Conservation (phyloP, 2,888 invertebrate genomes). For the Leptothorax acervorum region DNA sequence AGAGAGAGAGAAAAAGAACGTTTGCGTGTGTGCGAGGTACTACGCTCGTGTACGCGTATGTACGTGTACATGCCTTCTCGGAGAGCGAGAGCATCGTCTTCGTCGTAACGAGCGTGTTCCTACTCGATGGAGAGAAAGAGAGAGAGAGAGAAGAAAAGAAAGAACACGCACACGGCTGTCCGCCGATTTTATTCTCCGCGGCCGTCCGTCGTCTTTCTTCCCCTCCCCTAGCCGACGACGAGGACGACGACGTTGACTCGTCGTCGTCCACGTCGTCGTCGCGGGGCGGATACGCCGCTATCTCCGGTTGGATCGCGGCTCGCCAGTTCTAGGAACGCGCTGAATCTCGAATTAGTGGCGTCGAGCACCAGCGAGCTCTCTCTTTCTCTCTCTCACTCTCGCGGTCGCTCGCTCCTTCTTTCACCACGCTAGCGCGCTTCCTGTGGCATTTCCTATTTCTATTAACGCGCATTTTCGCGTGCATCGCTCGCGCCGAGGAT, state of each 20-base stretch:
- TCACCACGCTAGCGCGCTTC: neutral
- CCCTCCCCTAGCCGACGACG: neutral
- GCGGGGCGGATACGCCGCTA: constrained; percentile 15
- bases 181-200: neutral
- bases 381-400: neutral
- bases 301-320: neutral
- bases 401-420: no score
- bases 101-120: neutral
- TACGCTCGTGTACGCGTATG: neutral
- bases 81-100: neutral
- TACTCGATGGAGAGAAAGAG: neutral
- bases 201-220: neutral
- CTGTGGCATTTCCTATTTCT: constrained; percentile 31
- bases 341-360: constrained; percentile 16
- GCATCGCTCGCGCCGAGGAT: neutral
- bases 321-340: constrained; percentile 24
- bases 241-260: neutral
- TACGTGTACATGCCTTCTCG: constrained; percentile 1
- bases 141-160: neutral
- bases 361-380: neutral
- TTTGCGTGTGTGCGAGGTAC: neutral
- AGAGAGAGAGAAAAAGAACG: neutral
- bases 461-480: constrained; percentile 14
- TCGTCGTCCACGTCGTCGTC: neutral
- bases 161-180: neutral